A percentile compares a stretch with the other conserved stretches of the same genome.
These are phyloP conservation scores for Epirrita christyi DNA, from an alignment of 2,888 invertebrate species.

Conservation along the genomic window DNA sequence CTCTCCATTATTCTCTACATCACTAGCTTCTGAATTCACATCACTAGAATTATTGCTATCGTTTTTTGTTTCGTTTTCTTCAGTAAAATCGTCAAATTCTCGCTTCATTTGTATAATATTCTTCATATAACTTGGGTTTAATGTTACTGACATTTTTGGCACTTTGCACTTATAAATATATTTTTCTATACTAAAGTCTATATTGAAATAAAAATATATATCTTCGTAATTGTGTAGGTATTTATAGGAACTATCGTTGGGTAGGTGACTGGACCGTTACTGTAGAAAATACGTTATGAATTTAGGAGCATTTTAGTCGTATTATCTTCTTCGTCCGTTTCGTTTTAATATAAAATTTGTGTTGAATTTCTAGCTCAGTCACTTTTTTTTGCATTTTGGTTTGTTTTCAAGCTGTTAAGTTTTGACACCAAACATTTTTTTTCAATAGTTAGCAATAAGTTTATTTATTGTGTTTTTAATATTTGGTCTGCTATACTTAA, in stretches of 20 bases:
- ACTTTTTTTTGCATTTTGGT: too few relatives aligned
- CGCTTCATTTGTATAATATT: conserved; percentile 77
- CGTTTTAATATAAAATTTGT: neutral
- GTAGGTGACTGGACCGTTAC: conserved; percentile 73
- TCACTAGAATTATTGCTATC: conserved; percentile 74
- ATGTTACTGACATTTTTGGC: conserved; percentile 75
- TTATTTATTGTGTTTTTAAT: too few relatives aligned
- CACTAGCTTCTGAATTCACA: conserved; percentile 73
- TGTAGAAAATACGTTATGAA: conserved; percentile 17
- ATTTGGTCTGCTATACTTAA: too few relatives aligned
- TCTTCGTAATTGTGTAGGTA: conserved; percentile 82
- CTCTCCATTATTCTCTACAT: conserved; percentile 71
- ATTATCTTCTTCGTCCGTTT: conserved; percentile 27
- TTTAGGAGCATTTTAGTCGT: neutral
- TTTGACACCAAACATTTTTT: too few relatives aligned
- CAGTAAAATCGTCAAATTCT: conserved; percentile 71
- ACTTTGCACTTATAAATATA: conserved; percentile 64
- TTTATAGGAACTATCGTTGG: conserved; percentile 85
- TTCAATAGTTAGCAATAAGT: too few relatives aligned
- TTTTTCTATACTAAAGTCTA: conserved; percentile 61
- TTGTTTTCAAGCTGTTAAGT: too few relatives aligned
- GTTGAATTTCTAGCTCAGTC: neutral
- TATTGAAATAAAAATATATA: conserved; percentile 78
- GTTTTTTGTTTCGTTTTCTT: conserved; percentile 61
- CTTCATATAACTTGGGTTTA: conserved; percentile 73